Evolutionary conservation across 1,140 invertebrate genomes (phyloP).

Genomic region (Zaprionus inermis): DNA sequence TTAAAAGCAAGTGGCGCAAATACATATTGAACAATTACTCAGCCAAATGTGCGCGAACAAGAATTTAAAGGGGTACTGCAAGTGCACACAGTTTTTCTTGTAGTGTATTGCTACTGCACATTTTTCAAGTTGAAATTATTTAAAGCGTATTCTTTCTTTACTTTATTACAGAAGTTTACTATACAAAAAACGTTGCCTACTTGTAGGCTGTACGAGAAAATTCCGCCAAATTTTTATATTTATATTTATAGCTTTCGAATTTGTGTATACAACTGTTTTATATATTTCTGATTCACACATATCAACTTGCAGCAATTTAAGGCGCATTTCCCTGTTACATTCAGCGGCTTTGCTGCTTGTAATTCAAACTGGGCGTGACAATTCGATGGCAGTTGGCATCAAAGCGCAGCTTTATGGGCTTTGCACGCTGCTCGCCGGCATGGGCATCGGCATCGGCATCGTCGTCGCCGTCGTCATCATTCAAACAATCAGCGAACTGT

Average conservation of each 20-base stretch:
- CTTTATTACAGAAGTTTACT: neutral
- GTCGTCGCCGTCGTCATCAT: slow-evolving; percentile 67
- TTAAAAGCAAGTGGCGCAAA: slow-evolving; percentile 67
- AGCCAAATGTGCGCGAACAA: slow-evolving; percentile 5
- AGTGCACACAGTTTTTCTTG: too few species aligned
- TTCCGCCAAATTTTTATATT: too few species aligned
- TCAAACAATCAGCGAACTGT: slow-evolving; percentile 82
- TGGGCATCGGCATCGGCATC: neutral
- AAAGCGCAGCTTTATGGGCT: slow-evolving; percentile 65
- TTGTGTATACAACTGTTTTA: neutral
- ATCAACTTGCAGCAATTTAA: neutral
- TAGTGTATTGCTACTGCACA: too few species aligned
- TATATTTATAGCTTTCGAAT: too few species aligned
- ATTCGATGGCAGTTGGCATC: slow-evolving; percentile 67
- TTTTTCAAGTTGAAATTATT: neutral
- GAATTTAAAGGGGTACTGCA: neutral
- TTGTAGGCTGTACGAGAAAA: neutral
- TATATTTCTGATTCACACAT: neutral
- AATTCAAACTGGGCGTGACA: slow-evolving; percentile 66
- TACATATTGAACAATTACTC: slow-evolving; percentile 67
- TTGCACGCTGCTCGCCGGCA: slow-evolving; percentile 47
- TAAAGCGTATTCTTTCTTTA: neutral
- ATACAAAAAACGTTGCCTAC: neutral
- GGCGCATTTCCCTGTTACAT: neutral
- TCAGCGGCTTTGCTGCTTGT: slow-evolving; percentile 2